These are phyloP conservation scores for Sebastes vulpes DNA, from an alignment of 2,797 vertebrate genomes.

Conservation along the genomic window DNA sequence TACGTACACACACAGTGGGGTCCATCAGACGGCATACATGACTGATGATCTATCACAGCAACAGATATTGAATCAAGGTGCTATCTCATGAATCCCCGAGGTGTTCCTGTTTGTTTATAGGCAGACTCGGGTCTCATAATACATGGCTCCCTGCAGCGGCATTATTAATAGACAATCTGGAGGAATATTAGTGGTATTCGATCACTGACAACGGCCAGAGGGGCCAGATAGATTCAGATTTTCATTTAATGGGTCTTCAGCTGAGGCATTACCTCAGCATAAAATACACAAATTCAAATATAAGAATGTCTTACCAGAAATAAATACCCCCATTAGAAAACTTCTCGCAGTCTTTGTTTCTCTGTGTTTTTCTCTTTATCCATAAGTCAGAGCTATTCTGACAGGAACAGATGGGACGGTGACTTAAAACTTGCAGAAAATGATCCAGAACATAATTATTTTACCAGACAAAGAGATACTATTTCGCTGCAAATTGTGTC, in stretches of 20 bases:
- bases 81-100: slow-evolving; percentile 64
- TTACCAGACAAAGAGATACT: background rate
- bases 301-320: slow-evolving; percentile 7
- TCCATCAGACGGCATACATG: slow-evolving; percentile 52
- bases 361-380: background rate
- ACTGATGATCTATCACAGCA: slow-evolving; percentile 76
- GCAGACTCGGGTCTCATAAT: slow-evolving; percentile 49
- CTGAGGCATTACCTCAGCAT: slow-evolving; percentile 6
- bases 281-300: background rate
- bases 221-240: slow-evolving; percentile 23
- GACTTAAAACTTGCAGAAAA: slow-evolving; percentile 9
- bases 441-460: background rate
- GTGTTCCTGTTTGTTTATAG: slow-evolving; percentile 62
- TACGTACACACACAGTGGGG: slow-evolving; percentile 11
- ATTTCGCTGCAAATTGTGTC: background rate
- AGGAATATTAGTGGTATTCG: slow-evolving; percentile 45
- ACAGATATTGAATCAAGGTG: slow-evolving; percentile 76
- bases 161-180: slow-evolving; percentile 69
- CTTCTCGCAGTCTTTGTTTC: background rate
- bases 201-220: slow-evolving; percentile 53
- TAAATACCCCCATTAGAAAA: background rate
- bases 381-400: background rate
- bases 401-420: slow-evolving; percentile 42
- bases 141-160: slow-evolving; percentile 34
- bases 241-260: slow-evolving; percentile 25